A percentile compares a stretch with the other conserved stretches of the same genome.
These are phyloP conservation scores for Harpalus rubripes DNA, from an alignment of 2,888 invertebrate species.

Conservation along the genomic window DNA sequence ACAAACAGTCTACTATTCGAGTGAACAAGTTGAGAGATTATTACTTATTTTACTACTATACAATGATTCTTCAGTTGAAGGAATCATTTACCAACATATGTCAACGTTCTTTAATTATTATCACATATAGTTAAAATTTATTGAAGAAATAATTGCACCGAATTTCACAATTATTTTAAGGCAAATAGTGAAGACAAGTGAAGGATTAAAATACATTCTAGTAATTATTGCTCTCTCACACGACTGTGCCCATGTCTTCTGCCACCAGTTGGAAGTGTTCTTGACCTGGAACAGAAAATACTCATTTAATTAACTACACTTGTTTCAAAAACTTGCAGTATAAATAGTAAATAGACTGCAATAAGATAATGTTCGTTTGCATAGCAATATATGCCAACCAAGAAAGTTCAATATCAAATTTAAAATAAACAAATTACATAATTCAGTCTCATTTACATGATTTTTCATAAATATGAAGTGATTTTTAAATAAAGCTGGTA, in stretches of 20 bases:
- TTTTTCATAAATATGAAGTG: too few species aligned
- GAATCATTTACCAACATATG: constrained; percentile 46
- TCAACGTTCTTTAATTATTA: constrained; percentile 58
- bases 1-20: constrained; percentile 51
- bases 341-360: too few species aligned
- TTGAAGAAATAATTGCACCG: constrained; percentile 67
- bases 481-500: too few species aligned
- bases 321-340: neutral
- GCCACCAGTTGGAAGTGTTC: constrained; percentile 83
- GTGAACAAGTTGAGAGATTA: constrained; percentile 53
- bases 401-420: too few species aligned
- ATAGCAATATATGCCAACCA: too few species aligned
- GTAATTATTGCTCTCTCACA: constrained; percentile 75
- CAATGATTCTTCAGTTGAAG: constrained; percentile 34
- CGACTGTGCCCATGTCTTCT: constrained; percentile 81
- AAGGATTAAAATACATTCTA: constrained; percentile 54
- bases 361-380: too few species aligned
- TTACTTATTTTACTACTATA: constrained; percentile 47
- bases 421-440: too few species aligned
- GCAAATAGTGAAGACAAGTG: constrained; percentile 67
- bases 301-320: neutral
- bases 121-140: constrained; percentile 67
- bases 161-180: constrained; percentile 67
- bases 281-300: constrained; percentile 79
- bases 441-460: too few species aligned